Conservation (phyloP, 2,113 vertebrate species). For the Lasiurus borealis region DNA sequence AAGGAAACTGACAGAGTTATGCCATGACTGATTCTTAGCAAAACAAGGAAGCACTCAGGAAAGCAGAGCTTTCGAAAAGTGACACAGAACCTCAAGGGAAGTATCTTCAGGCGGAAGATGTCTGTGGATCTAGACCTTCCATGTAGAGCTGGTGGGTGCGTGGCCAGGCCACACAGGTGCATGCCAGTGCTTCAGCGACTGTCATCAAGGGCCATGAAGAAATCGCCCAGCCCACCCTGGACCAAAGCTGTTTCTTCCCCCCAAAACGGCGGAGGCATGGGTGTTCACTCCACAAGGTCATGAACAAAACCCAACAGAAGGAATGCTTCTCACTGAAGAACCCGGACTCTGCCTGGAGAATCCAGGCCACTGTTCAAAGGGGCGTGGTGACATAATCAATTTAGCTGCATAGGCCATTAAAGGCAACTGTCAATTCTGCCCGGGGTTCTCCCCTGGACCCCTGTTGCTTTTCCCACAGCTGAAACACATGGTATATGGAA, state of each 20-base stretch:
- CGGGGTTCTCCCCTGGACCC: background rate
- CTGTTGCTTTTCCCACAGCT: conserved; percentile 71
- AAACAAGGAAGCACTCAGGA: background rate
- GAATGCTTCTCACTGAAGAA: conserved; percentile 27
- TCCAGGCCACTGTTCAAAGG: conserved; percentile 68
- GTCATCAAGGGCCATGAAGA: background rate
- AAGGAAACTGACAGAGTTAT: conserved; percentile 20
- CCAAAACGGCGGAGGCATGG: background rate
- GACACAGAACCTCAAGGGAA: background rate
- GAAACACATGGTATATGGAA: conserved; percentile 62
- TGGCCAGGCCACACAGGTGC: fast-evolving
- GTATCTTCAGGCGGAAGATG: background rate
- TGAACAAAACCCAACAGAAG: background rate
- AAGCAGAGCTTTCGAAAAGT: background rate
- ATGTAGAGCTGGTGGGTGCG: fast-evolving
- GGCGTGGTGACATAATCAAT: conserved; percentile 74
- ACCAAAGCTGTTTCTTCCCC: background rate
- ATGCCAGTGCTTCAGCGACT: background rate
- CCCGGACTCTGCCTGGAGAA: conserved; percentile 76
- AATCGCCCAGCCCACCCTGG: background rate
- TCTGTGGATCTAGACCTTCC: background rate
- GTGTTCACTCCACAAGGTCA: background rate
- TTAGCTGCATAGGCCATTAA: conserved; percentile 74
- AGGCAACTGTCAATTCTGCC: conserved; percentile 70
- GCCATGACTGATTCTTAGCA: background rate